Percentiles rank a stretch among this genome's conserved stretches.
phyloP scores from a whole-genome alignment of 2,113 vertebrate genomes.

The Cricetomys ansorgei region DNA sequence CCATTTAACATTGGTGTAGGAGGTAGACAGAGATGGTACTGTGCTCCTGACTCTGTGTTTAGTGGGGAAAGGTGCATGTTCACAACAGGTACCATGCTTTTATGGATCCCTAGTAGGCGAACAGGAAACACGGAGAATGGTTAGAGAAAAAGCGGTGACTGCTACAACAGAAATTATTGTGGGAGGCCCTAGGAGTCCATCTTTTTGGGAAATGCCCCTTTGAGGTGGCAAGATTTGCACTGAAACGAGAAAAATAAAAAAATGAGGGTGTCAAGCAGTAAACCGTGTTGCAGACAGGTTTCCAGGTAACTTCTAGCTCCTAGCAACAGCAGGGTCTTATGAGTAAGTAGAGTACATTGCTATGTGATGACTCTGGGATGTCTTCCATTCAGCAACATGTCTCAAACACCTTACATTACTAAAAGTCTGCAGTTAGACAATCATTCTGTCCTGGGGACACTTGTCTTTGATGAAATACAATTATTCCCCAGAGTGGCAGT shows the following conservation, averaged over 20 bases:
- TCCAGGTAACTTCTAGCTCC: neutral
- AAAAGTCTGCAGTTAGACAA: neutral
- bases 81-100: neutral
- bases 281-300: neutral
- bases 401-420: neutral
- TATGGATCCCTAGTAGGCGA: neutral
- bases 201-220: neutral
- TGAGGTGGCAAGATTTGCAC: neutral
- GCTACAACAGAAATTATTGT: neutral
- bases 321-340: neutral
- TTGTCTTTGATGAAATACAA: conserved; percentile 44
- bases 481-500: conserved; percentile 6
- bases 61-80: neutral
- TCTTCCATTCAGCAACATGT: neutral
- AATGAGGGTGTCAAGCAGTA: neutral
- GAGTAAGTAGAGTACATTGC: neutral
- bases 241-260: conserved; percentile 30
- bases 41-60: neutral
- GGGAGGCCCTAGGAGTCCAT: neutral
- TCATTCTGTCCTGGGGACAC: neutral
- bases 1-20: neutral
- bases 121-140: neutral
- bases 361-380: neutral
- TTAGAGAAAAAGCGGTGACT: neutral
- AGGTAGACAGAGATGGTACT: no score